Base-by-base conservation (phyloP, 2,113 vertebrate species). In the Oryctolagus cuniculus region DNA sequence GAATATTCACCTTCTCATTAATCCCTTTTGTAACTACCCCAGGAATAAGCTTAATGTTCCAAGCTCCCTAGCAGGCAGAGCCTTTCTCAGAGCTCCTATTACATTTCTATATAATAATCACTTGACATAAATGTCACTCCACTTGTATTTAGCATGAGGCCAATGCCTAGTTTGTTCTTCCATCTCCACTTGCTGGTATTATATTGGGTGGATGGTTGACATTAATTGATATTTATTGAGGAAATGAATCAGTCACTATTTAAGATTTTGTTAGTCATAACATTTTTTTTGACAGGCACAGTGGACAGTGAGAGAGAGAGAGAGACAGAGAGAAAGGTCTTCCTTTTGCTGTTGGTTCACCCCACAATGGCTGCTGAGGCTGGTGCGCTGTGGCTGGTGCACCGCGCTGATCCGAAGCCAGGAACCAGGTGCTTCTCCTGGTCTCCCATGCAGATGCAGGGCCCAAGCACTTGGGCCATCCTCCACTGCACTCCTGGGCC, bases 201-300 rank as follows among this genome's bases (percentile, higher is more conserved):
- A 0, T 44, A n/a, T 2, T 51, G 0, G 29, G 10, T 22, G 72
- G 4, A 13, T 34, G 21, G 3, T 16, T 93, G 83, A 13, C 4
- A 51, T 84, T 89, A 83, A 89, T 10, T 74, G 36, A 74, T 75
- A 61, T 81, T 77, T 92, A 9, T 16, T 77, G 51, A 84, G 49
- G 12, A 16, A 63, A 92, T 61, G 24, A 90, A 53, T 79, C 22
- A 79, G 55, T 2, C 31, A 87, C 4, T 63, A 19, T 86, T 29
- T n/a, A 73, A 87, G 94, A 73, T 84, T 86, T 75, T 27, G 61
- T 78, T 66, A 51, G 38, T 44, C 44, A 44, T 44, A 44, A 44
- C 44, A 44, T 44, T 44, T 44, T 44, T 44, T 44, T 44, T 44
- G 44, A 44, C 44, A 44, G 44, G 44, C 7, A 44, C 6, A 44